Percentiles rank a stretch among this genome's conserved stretches.
phyloP scores from a whole-genome alignment of 1,140 invertebrate species.

The Orius insidiosus region DNA sequence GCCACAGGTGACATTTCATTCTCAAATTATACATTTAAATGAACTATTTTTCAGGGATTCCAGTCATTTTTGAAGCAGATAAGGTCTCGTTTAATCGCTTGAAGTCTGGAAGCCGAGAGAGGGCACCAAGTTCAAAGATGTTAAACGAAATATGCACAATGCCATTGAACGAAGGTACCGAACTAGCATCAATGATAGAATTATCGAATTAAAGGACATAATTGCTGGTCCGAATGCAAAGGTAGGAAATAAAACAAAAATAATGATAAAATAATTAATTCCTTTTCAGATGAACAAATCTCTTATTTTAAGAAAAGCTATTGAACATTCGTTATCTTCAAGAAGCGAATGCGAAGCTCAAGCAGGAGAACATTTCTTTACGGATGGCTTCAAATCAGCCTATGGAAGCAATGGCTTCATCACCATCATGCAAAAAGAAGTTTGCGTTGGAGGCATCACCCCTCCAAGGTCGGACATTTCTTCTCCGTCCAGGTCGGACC shows the following conservation, averaged over 20 bases:
- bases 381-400: conserved; percentile 51
- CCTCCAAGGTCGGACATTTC: conserved; percentile 47
- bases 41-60: conserved; percentile 39
- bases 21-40: background rate
- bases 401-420: conserved; percentile 31
- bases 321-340: conserved; percentile 82
- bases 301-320: conserved; percentile 85
- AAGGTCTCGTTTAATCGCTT: conserved; percentile 38
- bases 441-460: conserved; percentile 22
- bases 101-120: conserved; percentile 24
- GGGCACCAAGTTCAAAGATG: conserved; percentile 52
- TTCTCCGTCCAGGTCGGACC: conserved; percentile 42
- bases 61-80: conserved; percentile 51
- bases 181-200: conserved; percentile 98
- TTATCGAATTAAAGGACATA: conserved; percentile 90
- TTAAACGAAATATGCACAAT: conserved; percentile 84
- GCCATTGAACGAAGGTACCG: conserved; percentile 94
- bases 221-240: conserved; percentile 87
- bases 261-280: conserved; percentile 2
- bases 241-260: too few relatives aligned
- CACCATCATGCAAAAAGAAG: conserved; percentile 22
- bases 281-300: conserved; percentile 84
- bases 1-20: conserved; percentile 31
- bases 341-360: conserved; percentile 69
- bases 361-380: conserved; percentile 70